Evolutionary conservation across 2,113 vertebrate genomes (phyloP).

Genomic region (Seriola rivoliana): DNA sequence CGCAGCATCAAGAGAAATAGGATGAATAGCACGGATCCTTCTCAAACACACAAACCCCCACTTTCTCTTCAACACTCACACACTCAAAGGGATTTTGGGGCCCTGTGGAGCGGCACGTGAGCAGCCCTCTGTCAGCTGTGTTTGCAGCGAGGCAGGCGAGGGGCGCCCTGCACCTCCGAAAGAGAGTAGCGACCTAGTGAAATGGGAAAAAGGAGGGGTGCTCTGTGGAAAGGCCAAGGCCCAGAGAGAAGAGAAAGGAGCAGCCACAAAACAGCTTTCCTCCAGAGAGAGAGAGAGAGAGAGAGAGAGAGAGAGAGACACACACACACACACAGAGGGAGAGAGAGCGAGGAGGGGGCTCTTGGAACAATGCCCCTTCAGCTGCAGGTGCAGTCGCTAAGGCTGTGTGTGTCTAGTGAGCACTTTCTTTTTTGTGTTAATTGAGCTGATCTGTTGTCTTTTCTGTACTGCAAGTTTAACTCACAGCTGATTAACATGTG

Average conservation of each 20-base stretch:
- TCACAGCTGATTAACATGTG: constrained; percentile 85
- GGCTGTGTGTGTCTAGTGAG: constrained; percentile 60
- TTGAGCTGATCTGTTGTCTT: constrained; percentile 86
- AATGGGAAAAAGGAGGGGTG: constrained; percentile 66
- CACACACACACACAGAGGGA: neutral
- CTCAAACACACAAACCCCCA: constrained; percentile 70
- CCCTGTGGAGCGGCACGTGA: constrained; percentile 84
- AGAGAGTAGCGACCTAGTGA: constrained; percentile 73
- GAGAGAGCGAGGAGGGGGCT: constrained; percentile 56
- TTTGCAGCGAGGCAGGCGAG: constrained; percentile 85
- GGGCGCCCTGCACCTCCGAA: constrained; percentile 71
- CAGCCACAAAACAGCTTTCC: constrained; percentile 84
- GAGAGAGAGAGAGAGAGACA: neutral
- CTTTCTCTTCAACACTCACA: constrained; percentile 62
- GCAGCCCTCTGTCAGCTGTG: constrained; percentile 88
- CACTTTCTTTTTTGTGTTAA: constrained; percentile 87
- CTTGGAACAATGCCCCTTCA: constrained; percentile 84
- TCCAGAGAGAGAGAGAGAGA: constrained; percentile 72
- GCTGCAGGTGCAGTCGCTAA: constrained; percentile 86
- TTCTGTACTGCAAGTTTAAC: constrained; percentile 81
- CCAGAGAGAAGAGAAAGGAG: constrained; percentile 81
- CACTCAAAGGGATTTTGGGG: constrained; percentile 77
- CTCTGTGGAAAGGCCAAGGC: constrained; percentile 79
- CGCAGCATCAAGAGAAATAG: constrained; percentile 68
- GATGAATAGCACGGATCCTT: constrained; percentile 61